Evolutionary conservation across 2,113 vertebrate species (phyloP), one percentile per base, ranked within the genome.

Genomic region (Phrynocephalus versicolor): DNA sequence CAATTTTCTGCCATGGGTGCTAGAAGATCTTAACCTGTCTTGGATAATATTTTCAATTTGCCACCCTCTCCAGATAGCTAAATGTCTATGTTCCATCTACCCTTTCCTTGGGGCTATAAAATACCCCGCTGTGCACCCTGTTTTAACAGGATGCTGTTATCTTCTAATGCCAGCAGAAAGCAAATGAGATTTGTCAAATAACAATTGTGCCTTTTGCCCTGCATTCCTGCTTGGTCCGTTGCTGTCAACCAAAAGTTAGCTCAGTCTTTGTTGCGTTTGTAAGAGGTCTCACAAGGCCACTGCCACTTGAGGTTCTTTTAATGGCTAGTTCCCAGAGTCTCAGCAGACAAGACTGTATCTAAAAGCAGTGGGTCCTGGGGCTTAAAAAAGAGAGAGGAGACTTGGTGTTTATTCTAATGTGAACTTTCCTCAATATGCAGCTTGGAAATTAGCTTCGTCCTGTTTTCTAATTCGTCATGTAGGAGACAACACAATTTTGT

Each of bases 151-250:
- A 6, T 51, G 45, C 45, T 51, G 45, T 37, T 71, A 81, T 51
- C 90, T 92, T 92, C 84, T 88, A 94, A 89, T 90, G 85, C 83
- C 82, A 84, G 80, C 82, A 84, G 80, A 1, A 0, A 89, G 84
- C 88, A 87, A 91, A 92, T 87, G 85, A 92, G 85, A 88, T 85
- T 91, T 90, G 89, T 90, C 92, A 89, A 90, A 78, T 92, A 89
- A 91, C 90, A 91, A 75, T 89, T 72, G 71, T 10, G 58, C 90
- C 90, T 94, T 35, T 92, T 91, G 82, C 88, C 86, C 88, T 90
- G 25, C 67, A n/a, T 84, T 91, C 84, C 21, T 30, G 89, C 81
- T 86, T 92, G 92, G 88, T 88, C 90, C 91, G 71, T 10, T 90
- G 87, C 89, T 85, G 87, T 89, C 80, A 77, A 90, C 57, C 18